Percentiles rank a stretch among this genome's conserved stretches.
Conservation (phyloP, 2,113 vertebrate genomes). For the Entomyzon cyanotis region DNA sequence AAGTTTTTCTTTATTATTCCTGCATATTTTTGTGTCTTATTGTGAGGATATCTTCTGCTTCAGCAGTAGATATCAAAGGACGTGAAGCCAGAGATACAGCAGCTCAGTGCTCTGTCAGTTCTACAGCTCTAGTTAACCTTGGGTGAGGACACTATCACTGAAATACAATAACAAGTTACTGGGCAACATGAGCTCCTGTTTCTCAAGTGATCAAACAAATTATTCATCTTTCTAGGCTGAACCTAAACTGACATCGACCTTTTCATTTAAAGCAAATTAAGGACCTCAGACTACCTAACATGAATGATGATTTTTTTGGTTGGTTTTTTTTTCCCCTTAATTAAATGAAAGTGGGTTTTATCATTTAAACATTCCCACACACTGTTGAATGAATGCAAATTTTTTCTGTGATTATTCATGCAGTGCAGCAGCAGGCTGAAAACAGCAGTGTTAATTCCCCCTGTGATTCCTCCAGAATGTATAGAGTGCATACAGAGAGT, state of each 20-base stretch:
- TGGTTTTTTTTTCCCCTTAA: not conserved
- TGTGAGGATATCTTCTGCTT: not conserved
- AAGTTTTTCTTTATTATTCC: not conserved
- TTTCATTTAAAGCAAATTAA: slow-evolving; percentile 36
- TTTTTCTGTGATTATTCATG: not conserved
- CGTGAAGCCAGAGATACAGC: not conserved
- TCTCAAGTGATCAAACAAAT: slow-evolving; percentile 8
- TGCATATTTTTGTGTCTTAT: not conserved
- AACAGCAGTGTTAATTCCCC: not conserved
- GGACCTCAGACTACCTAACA: not conserved
- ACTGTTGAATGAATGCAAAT: not conserved
- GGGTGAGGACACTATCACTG: not conserved
- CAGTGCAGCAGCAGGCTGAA: not conserved
- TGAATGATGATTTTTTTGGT: not conserved
- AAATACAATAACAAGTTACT: slow-evolving; percentile 5
- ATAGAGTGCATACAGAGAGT: not conserved
- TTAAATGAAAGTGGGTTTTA: slow-evolving; percentile 1
- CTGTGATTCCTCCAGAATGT: not conserved
- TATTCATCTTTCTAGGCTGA: not conserved
- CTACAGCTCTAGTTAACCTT: not conserved
- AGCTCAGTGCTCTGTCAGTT: not conserved
- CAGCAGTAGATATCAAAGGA: not conserved
- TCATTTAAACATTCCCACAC: slow-evolving; percentile 14
- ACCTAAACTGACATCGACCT: not conserved
- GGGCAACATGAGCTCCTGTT: not conserved